Evolutionary conservation across 2,797 vertebrate species (phyloP).

Genomic region (Spinus olivaceus): DNA sequence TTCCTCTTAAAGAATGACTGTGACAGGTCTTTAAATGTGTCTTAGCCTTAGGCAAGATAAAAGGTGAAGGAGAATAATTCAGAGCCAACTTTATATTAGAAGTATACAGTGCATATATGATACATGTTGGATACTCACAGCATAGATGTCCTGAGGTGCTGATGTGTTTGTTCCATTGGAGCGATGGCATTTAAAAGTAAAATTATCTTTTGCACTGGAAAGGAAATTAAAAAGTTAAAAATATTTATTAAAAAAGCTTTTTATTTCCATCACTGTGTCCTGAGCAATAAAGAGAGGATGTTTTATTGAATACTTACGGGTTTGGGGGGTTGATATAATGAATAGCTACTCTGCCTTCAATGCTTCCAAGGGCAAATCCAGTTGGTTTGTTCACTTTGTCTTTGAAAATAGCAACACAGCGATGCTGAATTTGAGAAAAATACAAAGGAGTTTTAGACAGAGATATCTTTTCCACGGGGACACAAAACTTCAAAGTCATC

Average conservation of each 20-base stretch:
- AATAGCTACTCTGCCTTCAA: constrained; percentile 96
- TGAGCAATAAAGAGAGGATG: neutral
- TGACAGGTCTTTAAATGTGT: neutral
- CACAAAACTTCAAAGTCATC: neutral
- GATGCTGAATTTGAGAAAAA: constrained; percentile 80
- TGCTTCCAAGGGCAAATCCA: constrained; percentile 96
- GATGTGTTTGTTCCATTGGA: constrained; percentile 98
- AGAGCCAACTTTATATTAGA: neutral
- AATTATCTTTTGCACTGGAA: constrained; percentile 95
- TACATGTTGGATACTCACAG: constrained; percentile 76
- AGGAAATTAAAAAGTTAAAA: neutral
- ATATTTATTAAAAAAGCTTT: neutral
- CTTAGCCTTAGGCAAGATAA: neutral
- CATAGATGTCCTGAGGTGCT: constrained; percentile 98
- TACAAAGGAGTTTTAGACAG: neutral
- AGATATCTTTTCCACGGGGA: neutral
- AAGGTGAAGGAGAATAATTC: neutral
- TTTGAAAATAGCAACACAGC: constrained; percentile 98
- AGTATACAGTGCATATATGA: neutral
- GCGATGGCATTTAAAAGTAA: constrained; percentile 98
- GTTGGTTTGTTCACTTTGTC: constrained; percentile 99
- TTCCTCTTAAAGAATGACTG: neutral
- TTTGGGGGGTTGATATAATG: constrained; percentile 98
- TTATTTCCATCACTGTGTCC: neutral
- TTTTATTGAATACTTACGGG: constrained; percentile 83